Evolutionary conservation across 2,113 vertebrate species (phyloP).

Genomic region (Hirundichthys speculiger): DNA sequence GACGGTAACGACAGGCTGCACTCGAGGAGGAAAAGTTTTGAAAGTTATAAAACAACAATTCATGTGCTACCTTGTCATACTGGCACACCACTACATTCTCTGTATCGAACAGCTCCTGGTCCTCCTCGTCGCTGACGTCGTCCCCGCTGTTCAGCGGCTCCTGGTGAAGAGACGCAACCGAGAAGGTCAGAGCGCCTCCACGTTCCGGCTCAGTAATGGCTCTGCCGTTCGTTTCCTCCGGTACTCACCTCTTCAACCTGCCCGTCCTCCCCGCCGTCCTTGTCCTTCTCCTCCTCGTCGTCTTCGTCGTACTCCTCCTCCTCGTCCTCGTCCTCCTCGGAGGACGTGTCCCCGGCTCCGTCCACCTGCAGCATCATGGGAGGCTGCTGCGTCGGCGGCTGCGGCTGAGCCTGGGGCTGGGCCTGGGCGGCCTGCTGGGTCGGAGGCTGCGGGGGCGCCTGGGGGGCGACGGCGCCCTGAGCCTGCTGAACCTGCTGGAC

Average conservation of each 20-base stretch:
- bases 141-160: constrained; percentile 97
- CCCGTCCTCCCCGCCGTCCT: constrained; percentile 94
- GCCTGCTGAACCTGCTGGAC: constrained; percentile 66
- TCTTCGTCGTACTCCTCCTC: constrained; percentile 98
- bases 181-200: background rate
- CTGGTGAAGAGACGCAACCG: constrained; percentile 74
- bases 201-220: background rate
- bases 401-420: constrained; percentile 85
- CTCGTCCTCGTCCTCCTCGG: constrained; percentile 97
- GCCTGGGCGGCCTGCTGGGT: constrained; percentile 77
- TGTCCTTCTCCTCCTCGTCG: constrained; percentile 97
- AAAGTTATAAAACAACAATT: background rate
- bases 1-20: too few relatives aligned
- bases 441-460: constrained; percentile 45
- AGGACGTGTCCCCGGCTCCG: constrained; percentile 93
- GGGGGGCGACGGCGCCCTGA: constrained; percentile 71
- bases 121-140: constrained; percentile 97
- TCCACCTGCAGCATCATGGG: constrained; percentile 96
- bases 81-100: constrained; percentile 99
- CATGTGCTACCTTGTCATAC: constrained; percentile 92
- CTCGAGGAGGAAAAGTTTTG: too few relatives aligned
- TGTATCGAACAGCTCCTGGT: constrained; percentile 97
- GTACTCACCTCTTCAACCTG: constrained; percentile 93
- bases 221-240: background rate
- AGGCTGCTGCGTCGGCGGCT: constrained; percentile 87